Evolutionary conservation across 2,888 invertebrate species (phyloP), one percentile per base, ranked within the genome.

Genomic region (Abrostola tripartita): DNA sequence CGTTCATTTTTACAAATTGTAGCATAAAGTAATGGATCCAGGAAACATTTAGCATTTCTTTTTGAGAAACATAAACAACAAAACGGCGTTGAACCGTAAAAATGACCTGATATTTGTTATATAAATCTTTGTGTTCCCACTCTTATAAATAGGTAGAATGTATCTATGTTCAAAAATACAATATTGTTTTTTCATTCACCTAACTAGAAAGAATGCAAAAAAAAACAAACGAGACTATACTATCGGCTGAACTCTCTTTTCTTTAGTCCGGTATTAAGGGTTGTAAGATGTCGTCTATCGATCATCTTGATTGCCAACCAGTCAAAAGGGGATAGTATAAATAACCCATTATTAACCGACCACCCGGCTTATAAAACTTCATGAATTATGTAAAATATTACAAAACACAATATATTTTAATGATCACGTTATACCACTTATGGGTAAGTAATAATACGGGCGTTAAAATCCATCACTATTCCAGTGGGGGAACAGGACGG

Each of bases 401-500:
- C 14, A 60, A 42, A 35, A 52, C 35, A 53, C n/a, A 55, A 51
- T 53, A 63, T 57, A 52, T 58, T 61, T 61, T 41, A 68, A 41
- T 69, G 59, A 68, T 76, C 63, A 61, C 52, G 41, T 54, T 64
- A 61, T 47, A 54, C n/a, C 50, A 67, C 62, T 67, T 70, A 61
- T 61, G 58, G 52, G 61, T 65, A 58, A 61, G 61, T 61, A 52
- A 65, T 62, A 68, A 75, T 65, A 70, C 50, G 41, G 44, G 59
- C 65, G 65, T 71, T 68, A 75, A 74, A 79, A 76, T 76, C 74
- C 71, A 84, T 84, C 81, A 79, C 80, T 79, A 85, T 85, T 84
- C 83, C 66, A 71, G 74, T 60, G 68, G 72, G 61, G 69, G 74
- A 76, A 75, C 71, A 74, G 65, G 74, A 77, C 54, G 76, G 74